A percentile compares a stretch with the other conserved stretches of the same genome.
phyloP scores from a whole-genome alignment of 2,113 vertebrate species.

The Microcebus griseorufus region DNA sequence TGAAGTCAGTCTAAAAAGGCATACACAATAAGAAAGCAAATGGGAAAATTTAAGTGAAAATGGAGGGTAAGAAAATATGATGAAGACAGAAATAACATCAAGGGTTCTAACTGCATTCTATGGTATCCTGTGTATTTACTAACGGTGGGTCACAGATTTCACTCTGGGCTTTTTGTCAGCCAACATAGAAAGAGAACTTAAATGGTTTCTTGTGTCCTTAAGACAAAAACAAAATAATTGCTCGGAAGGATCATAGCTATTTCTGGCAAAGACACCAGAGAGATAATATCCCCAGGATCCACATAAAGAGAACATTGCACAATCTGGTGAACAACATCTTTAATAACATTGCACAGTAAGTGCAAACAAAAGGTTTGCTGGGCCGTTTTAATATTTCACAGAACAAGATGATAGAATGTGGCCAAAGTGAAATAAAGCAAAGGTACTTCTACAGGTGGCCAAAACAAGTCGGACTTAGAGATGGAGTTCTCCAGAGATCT shows the following conservation, averaged over 20 bases:
- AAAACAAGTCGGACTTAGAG: too few species aligned
- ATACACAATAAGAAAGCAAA: neutral
- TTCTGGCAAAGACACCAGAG: neutral
- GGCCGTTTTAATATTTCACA: neutral
- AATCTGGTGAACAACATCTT: neutral
- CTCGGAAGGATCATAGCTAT: neutral
- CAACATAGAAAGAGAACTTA: neutral
- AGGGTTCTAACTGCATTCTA: neutral
- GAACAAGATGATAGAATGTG: too few species aligned
- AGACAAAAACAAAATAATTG: neutral
- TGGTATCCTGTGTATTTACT: neutral
- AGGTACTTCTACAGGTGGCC: neutral
- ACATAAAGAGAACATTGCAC: neutral
- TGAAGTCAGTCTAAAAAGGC: neutral
- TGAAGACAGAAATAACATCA: neutral
- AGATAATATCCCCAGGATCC: neutral
- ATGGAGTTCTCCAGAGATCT: neutral
- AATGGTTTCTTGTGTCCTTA: neutral
- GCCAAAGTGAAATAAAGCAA: neutral
- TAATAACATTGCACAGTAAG: neutral
- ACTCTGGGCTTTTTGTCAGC: neutral
- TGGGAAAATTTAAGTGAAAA: neutral
- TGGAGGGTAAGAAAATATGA: neutral
- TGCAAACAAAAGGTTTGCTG: neutral
- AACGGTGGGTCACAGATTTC: neutral